A percentile compares a stretch with the other conserved stretches of the same genome.
These are phyloP conservation scores for Morphnarchus princeps DNA, from an alignment of 2,113 vertebrate species.

Conservation along the genomic window DNA sequence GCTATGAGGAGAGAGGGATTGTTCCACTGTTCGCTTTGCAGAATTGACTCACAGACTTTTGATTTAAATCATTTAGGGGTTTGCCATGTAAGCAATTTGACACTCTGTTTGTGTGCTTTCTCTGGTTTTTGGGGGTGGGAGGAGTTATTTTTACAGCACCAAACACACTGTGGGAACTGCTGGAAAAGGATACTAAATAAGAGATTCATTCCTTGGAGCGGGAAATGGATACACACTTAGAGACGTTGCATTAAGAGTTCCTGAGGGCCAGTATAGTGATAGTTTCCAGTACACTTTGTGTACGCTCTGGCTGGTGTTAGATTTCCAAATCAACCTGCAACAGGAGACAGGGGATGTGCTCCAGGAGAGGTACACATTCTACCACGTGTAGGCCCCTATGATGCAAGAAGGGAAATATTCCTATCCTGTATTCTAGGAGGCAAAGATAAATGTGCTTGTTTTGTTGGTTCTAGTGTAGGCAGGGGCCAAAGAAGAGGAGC, in stretches of 20 bases:
- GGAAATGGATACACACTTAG: background rate
- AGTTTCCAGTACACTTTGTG: background rate
- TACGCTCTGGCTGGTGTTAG: background rate
- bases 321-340: background rate
- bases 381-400: background rate
- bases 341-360: background rate
- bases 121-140: background rate
- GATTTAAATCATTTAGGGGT: background rate
- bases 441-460: constrained; percentile 48
- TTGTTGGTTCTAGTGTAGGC: background rate
- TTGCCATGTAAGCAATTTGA: background rate
- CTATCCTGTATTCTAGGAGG: background rate
- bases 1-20: background rate
- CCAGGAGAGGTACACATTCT: background rate
- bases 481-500: constrained; percentile 46
- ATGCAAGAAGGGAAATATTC: background rate
- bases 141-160: background rate
- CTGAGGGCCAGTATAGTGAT: background rate
- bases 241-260: background rate
- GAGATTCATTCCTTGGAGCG: background rate
- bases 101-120: background rate
- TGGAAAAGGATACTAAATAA: background rate
- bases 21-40: background rate
- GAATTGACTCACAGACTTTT: background rate
- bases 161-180: background rate